Base-by-base conservation (phyloP, 1,140 invertebrate genomes). In the Hyphantria cunea region DNA sequence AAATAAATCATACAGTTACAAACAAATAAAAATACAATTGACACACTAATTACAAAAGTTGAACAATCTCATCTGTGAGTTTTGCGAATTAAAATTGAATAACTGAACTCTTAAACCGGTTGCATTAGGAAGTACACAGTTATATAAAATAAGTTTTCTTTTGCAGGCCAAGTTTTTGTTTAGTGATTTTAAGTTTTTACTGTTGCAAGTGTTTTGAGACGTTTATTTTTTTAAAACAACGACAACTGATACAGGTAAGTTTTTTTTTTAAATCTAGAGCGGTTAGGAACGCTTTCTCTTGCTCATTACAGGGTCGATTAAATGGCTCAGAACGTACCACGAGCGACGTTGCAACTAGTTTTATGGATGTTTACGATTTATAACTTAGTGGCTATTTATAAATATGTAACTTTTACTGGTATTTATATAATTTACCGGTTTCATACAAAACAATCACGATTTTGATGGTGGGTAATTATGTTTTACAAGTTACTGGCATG, bases 61-160 rank as follows among this genome's bases (percentile, higher is more conserved):
- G 14, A 60, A 60, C 15, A 37, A 52, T 45, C 12, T 48, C 58
- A 56, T 37, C 47, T 68, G 69, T 72, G 49, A 64, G 62, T 70
- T 56, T 66, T 56, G 32, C 32, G 14, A 67, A 48, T 54, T 56
- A 39, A 17, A 47, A 32, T 47, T 4, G 34, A 58, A 31, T 39
- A 49, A 17, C 31, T 34, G 34, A 47, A 15, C 25, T 33, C 42
- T 6, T 42, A 72, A 82, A 80, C 76, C 64, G 68, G 79, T 81
- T 75, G 34, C 42, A 45, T 51, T 50, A 56, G 45, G 55, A 54
- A 68, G 55, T 76, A 56, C 60, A 79, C 75, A 77, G 81, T 84
- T 82, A 84, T 77, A 82, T 84, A 84, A 84, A 84, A 74, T 70
- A 68, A 59, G 54, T 70, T 76, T 75, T 80, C 77, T 75, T 75